Conservation (phyloP, 2,113 vertebrate species). For the Poeciliopsis prolifica region DNA sequence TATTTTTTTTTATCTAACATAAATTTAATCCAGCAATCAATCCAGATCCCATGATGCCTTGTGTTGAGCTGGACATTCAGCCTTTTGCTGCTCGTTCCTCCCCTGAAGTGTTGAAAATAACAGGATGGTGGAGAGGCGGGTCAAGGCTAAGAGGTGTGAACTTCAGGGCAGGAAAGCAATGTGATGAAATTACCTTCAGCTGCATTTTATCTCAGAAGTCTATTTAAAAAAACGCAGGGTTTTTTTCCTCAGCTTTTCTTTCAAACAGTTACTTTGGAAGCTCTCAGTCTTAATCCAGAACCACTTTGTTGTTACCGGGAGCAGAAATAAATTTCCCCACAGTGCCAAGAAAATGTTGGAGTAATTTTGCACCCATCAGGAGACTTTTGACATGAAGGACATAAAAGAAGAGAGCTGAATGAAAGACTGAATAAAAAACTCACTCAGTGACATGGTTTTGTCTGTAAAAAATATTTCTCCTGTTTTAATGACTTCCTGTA, state of each 20-base stretch:
- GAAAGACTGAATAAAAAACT: not conserved
- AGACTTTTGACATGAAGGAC: not conserved
- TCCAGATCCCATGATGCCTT: too few species aligned
- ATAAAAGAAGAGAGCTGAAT: not conserved
- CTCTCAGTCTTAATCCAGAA: not conserved
- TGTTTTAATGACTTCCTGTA: not conserved
- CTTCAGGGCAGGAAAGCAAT: too few species aligned
- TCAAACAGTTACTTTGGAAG: not conserved
- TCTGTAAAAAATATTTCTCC: conserved; percentile 16
- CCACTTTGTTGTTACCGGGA: not conserved
- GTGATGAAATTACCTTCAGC: not conserved
- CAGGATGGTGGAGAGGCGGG: too few species aligned
- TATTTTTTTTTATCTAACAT: too few species aligned
- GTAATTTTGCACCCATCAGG: not conserved
- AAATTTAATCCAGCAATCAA: too few species aligned
- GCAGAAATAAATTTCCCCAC: not conserved
- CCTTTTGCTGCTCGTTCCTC: too few species aligned
- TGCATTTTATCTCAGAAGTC: not conserved
- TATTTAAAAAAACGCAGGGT: not conserved
- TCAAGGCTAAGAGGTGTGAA: too few species aligned
- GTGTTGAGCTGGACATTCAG: too few species aligned
- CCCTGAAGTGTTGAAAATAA: too few species aligned
- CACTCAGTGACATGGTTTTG: not conserved
- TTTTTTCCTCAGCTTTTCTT: not conserved
- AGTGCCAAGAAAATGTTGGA: not conserved